Conservation (phyloP, 2,797 vertebrate species). For the Caiman crocodilus region DNA sequence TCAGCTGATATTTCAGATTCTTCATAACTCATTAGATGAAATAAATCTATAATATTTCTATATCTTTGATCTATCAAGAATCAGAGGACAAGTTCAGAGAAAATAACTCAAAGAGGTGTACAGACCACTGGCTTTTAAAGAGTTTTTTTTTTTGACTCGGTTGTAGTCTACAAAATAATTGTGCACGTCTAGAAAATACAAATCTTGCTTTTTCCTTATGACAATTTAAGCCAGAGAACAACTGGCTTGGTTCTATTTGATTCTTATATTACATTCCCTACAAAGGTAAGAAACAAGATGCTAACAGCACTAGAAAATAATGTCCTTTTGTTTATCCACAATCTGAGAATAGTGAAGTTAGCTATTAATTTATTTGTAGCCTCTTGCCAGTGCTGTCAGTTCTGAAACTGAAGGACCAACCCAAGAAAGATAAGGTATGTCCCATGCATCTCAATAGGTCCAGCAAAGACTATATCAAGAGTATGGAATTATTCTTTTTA, state of each 20-base stretch:
- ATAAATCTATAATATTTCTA: background rate
- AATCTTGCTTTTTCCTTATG: background rate
- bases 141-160: background rate
- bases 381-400: background rate
- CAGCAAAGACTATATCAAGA: background rate
- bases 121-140: background rate
- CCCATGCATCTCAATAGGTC: background rate
- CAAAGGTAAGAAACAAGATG: background rate
- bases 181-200: background rate
- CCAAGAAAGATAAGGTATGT: background rate
- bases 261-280: background rate
- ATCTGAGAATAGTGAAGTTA: background rate
- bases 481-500: background rate
- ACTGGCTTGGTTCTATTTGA: background rate
- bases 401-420: background rate
- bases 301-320: background rate
- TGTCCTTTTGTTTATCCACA: background rate
- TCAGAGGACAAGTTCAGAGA: background rate
- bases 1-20: slow-evolving; percentile 6
- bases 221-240: background rate
- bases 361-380: background rate
- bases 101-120: background rate
- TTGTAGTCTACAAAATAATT: slow-evolving; percentile 27
- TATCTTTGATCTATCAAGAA: background rate
- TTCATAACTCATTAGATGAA: background rate